Conservation (phyloP, 2,888 invertebrate species). For the Resseliella maxima region DNA sequence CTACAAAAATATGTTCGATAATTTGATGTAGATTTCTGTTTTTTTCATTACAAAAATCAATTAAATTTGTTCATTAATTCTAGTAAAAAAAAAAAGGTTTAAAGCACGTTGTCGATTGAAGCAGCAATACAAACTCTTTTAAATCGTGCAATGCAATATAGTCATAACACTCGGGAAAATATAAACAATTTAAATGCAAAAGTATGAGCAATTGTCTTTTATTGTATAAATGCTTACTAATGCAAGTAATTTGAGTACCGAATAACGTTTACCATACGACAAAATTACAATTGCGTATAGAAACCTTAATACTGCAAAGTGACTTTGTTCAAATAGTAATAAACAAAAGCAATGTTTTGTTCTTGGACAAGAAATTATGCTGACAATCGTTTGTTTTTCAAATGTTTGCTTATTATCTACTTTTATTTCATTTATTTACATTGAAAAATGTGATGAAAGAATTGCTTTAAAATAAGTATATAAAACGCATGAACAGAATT, state of each 20-base stretch:
- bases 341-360: conserved; percentile 7
- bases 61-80: too few species aligned
- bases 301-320: not conserved
- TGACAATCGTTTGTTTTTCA: not conserved
- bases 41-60: too few species aligned
- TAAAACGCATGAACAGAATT: not conserved
- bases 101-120: too few species aligned
- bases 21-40: too few species aligned
- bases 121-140: too few species aligned
- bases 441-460: conserved; percentile 4
- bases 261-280: not conserved
- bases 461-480: not conserved
- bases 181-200: not conserved
- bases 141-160: not conserved
- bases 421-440: not conserved
- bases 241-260: not conserved
- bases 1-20: not conserved
- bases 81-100: too few species aligned
- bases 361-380: conserved; percentile 14
- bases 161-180: too few species aligned
- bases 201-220: not conserved
- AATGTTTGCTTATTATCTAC: conserved; percentile 20
- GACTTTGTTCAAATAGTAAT: not conserved
- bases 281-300: not conserved
- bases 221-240: not conserved